These are phyloP conservation scores for Cotesia vestalis DNA, from an alignment of 1,140 invertebrate species.

Conservation along the genomic window DNA sequence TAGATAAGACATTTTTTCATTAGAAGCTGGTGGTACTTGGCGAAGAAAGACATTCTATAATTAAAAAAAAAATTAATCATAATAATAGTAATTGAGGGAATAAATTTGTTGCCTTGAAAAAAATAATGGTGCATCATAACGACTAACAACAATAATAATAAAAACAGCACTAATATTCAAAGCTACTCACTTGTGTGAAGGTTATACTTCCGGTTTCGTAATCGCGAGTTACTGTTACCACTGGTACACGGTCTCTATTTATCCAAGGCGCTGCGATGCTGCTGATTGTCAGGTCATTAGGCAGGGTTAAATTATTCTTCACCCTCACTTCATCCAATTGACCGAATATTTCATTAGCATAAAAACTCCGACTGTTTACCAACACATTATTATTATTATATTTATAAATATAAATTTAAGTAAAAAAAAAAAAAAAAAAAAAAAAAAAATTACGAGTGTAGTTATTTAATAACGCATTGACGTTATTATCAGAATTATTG, in stretches of 20 bases:
- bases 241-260: conserved; percentile 80
- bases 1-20: conserved; percentile 64
- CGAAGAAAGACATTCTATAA: conserved; percentile 73
- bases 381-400: too few species aligned
- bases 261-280: conserved; percentile 83
- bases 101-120: conserved; percentile 27
- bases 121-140: conserved; percentile 18
- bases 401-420: conserved; percentile 1
- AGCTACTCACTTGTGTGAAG: conserved; percentile 71
- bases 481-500: not conserved
- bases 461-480: conserved; percentile 20
- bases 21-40: conserved; percentile 65
- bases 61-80: conserved; percentile 36
- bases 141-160: not conserved
- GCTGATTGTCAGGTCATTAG: conserved; percentile 69
- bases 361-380: conserved; percentile 69
- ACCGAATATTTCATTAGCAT: conserved; percentile 83
- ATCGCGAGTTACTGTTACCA: conserved; percentile 77
- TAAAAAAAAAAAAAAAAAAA: conserved; percentile 9
- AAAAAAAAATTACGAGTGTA: conserved; percentile 1
- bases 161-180: not conserved
- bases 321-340: conserved; percentile 75
- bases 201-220: conserved; percentile 72
- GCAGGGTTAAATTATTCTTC: conserved; percentile 67
- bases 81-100: not conserved